Evolutionary conservation across 2,113 vertebrate genomes (phyloP).

Genomic region (Odocoileus virginianus): DNA sequence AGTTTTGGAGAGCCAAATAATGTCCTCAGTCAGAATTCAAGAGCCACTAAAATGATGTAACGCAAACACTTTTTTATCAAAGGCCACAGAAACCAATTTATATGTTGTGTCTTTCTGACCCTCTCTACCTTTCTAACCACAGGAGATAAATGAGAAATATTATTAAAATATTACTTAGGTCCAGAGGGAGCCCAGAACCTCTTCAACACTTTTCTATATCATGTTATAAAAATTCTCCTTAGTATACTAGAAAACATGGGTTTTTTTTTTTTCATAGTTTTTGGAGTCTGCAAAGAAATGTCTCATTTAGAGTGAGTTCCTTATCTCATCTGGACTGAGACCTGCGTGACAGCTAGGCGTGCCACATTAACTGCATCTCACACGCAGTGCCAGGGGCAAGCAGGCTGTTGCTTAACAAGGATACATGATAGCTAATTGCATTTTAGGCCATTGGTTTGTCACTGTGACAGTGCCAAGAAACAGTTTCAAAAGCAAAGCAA

Average conservation of each 20-base stretch:
- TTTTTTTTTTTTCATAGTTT: neutral
- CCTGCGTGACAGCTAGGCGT: neutral
- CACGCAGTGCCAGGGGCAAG: rapidly evolving
- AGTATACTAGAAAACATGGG: conserved; percentile 9
- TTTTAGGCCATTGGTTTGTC: conserved; percentile 48
- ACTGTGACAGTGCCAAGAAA: conserved; percentile 42
- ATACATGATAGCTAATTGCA: conserved; percentile 15
- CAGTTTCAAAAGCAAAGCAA: conserved; percentile 2
- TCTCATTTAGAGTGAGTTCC: neutral
- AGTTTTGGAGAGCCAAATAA: conserved; percentile 35
- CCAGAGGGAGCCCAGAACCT: conserved; percentile 44
- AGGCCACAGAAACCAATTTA: conserved; percentile 54
- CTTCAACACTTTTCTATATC: conserved; percentile 38
- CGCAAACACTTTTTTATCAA: conserved; percentile 21
- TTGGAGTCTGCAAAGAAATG: conserved; percentile 9
- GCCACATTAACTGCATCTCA: neutral
- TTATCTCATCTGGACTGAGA: neutral
- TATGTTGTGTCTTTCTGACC: conserved; percentile 8
- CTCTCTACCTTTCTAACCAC: conserved; percentile 35
- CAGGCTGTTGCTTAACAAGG: conserved; percentile 47
- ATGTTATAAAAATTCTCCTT: conserved; percentile 39
- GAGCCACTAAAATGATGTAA: conserved; percentile 42
- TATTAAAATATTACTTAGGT: conserved; percentile 65
- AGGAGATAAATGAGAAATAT: conserved; percentile 63
- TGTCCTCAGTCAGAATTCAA: conserved; percentile 39